phyloP scores from a whole-genome alignment of 2,888 invertebrate genomes.

The Dasypogon diadema region DNA sequence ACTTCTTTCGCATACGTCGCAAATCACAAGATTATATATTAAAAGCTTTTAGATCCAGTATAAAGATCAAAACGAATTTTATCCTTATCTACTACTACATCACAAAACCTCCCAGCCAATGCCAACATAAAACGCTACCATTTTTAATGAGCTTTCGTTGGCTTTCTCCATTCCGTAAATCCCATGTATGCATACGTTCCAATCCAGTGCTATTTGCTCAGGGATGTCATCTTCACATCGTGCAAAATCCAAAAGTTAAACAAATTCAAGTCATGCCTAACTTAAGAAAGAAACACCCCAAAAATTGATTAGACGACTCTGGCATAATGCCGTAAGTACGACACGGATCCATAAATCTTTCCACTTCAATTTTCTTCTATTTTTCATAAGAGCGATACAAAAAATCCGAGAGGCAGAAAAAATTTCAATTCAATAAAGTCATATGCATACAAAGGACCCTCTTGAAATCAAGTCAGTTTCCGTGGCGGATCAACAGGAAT shows the following conservation, averaged over 20 bases:
- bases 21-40: no score
- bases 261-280: conserved; percentile 43
- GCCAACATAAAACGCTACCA: no score
- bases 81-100: no score
- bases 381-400: conserved; percentile 9
- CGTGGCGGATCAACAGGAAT: conserved; percentile 46
- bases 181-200: no score
- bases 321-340: conserved; percentile 47
- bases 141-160: no score
- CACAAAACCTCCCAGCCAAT: no score
- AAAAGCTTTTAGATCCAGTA: no score
- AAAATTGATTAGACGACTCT: conserved; percentile 40
- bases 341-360: conserved; percentile 49
- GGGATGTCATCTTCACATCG: conserved; percentile 46
- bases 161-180: no score
- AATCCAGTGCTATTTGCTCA: conserved; percentile 25
- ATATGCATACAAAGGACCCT: conserved; percentile 48
- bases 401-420: conserved; percentile 11
- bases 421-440: conserved; percentile 48
- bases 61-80: no score
- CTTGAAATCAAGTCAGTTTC: conserved; percentile 29
- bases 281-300: conserved; percentile 22
- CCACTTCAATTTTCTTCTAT: conserved; percentile 46
- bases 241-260: conserved; percentile 43
- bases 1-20: no score